phyloP scores from a whole-genome alignment of 2,113 vertebrate species.

The Gnathonemus echidnorhynchus region DNA sequence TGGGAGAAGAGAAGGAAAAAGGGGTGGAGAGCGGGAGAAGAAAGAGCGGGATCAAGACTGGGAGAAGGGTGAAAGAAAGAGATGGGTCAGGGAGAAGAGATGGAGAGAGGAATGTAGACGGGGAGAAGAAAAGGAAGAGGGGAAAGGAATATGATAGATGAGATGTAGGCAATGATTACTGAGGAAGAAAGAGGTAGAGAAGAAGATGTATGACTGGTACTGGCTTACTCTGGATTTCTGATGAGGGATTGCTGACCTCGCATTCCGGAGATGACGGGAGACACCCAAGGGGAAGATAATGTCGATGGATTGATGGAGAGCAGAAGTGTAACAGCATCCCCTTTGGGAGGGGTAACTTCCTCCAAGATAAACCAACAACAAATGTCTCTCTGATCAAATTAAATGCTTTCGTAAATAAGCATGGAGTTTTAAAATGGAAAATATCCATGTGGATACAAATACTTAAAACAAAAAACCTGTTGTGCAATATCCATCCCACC shows the following conservation, averaged over 20 bases:
- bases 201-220: background rate
- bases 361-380: background rate
- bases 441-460: background rate
- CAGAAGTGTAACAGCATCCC: background rate
- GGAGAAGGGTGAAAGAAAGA: background rate
- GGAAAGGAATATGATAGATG: background rate
- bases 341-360: background rate
- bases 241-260: background rate
- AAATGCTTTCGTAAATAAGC: background rate
- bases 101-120: background rate
- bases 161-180: background rate
- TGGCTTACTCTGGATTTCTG: background rate
- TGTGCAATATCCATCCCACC: background rate
- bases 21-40: background rate
- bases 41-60: background rate
- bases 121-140: background rate
- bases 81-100: background rate
- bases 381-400: background rate
- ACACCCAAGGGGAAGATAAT: background rate
- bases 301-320: background rate
- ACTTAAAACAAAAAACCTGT: background rate
- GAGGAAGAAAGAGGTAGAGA: background rate
- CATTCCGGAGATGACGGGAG: background rate
- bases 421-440: background rate
- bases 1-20: background rate